phyloP scores from a whole-genome alignment of 2,113 vertebrate species.

The Pangasianodon hypophthalmus region DNA sequence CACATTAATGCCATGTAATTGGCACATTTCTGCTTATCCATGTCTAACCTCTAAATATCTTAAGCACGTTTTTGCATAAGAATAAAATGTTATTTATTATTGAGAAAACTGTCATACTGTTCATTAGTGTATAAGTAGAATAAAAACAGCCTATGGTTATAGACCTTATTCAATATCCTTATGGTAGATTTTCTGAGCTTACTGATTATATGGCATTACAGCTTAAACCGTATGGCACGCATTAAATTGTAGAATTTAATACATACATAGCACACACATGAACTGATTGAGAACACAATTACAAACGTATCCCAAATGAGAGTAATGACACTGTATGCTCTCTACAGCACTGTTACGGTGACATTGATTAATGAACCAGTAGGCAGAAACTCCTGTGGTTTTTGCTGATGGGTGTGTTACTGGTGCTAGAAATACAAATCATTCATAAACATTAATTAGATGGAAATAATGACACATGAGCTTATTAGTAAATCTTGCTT shows the following conservation, averaged over 20 bases:
- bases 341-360: background rate
- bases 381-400: background rate
- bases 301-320: background rate
- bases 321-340: background rate
- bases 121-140: background rate
- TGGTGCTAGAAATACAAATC: background rate
- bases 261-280: too few species aligned
- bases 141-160: background rate
- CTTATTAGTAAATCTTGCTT: constrained; percentile 22
- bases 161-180: background rate
- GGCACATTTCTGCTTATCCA: background rate
- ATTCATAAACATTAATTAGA: constrained; percentile 28
- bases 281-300: background rate
- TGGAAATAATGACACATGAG: constrained; percentile 27
- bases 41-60: background rate
- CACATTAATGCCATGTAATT: background rate
- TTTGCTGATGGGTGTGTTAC: constrained; percentile 20
- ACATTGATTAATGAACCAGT: constrained; percentile 15
- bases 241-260: background rate
- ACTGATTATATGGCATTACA: background rate
- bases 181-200: background rate
- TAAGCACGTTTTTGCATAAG: background rate
- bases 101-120: background rate
- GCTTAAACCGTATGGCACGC: background rate
- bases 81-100: background rate